These are phyloP conservation scores for Auanema freiburgensis DNA, from an alignment of 2,888 invertebrate species.

Conservation along the genomic window DNA sequence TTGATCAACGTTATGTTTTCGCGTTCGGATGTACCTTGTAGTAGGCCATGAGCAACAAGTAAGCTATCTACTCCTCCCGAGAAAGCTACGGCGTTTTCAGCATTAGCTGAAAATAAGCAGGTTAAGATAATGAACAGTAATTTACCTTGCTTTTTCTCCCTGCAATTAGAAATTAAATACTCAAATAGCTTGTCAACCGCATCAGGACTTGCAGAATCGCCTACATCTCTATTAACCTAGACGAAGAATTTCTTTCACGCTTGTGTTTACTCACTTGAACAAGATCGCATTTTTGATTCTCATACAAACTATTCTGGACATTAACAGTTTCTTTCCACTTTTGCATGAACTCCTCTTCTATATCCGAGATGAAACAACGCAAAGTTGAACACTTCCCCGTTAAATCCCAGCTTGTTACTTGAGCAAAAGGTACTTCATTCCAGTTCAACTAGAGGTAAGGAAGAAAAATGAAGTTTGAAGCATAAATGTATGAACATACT, in stretches of 20 bases:
- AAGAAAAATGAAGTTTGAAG: background rate
- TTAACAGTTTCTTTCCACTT: conserved; percentile 1
- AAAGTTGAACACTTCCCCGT: conserved; percentile 4
- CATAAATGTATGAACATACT: background rate
- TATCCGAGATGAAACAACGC: conserved; percentile 22
- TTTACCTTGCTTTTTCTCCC: background rate
- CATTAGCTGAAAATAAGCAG: conserved; percentile 1
- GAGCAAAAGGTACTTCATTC: conserved; percentile 37
- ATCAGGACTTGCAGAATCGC: background rate
- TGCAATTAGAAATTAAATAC: background rate
- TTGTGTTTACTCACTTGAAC: no score
- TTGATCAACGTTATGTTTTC: conserved; percentile 64
- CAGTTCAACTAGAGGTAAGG: conserved; percentile 16
- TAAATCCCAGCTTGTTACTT: conserved; percentile 19
- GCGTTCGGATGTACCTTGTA: conserved; percentile 64
- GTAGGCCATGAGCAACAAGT: conserved; percentile 75
- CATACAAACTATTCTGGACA: no score
- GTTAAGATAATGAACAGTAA: background rate
- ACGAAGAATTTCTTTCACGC: background rate
- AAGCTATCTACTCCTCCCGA: conserved; percentile 96
- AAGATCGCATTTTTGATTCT: no score
- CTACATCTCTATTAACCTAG: conserved; percentile 8
- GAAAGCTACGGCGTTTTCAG: conserved; percentile 78
- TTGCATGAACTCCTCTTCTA: conserved; percentile 24
- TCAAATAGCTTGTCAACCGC: background rate